phyloP scores from a whole-genome alignment of 2,888 invertebrate species.

The Globia sparganii region DNA sequence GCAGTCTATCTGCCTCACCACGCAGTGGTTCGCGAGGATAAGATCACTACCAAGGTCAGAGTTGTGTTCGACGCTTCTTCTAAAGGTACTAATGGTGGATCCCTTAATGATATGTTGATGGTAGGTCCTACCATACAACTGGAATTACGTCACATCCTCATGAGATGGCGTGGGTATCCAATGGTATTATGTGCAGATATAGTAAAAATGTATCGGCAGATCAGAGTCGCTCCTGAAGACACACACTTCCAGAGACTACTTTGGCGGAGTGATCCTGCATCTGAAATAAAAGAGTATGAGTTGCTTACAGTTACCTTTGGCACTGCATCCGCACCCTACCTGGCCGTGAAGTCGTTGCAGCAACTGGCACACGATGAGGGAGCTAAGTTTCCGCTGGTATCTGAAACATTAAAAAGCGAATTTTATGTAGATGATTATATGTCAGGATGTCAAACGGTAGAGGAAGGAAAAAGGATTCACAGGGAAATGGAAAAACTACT shows the following conservation, averaged over 20 bases:
- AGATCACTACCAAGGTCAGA: too few species aligned
- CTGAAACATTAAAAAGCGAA: too few species aligned
- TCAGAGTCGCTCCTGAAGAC: background rate
- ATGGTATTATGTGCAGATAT: background rate
- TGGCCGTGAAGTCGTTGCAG: too few species aligned
- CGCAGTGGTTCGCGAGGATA: too few species aligned
- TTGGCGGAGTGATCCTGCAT: background rate
- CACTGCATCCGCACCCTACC: background rate
- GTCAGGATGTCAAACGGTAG: too few species aligned
- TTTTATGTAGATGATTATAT: too few species aligned
- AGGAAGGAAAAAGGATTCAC: background rate
- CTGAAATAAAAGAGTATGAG: background rate
- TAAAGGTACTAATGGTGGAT: background rate
- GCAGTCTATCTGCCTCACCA: too few species aligned
- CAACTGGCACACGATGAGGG: too few species aligned
- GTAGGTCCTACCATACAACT: background rate
- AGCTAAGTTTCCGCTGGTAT: too few species aligned
- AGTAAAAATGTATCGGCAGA: background rate
- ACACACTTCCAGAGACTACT: background rate
- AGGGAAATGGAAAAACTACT: background rate
- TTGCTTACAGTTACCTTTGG: background rate
- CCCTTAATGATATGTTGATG: conserved; percentile 1
- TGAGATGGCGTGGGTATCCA: background rate
- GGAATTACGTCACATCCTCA: background rate
- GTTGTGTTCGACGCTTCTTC: too few species aligned